Evolutionary conservation across 2,797 vertebrate genomes (phyloP).

Genomic region (Peromyscus melanophrys): DNA sequence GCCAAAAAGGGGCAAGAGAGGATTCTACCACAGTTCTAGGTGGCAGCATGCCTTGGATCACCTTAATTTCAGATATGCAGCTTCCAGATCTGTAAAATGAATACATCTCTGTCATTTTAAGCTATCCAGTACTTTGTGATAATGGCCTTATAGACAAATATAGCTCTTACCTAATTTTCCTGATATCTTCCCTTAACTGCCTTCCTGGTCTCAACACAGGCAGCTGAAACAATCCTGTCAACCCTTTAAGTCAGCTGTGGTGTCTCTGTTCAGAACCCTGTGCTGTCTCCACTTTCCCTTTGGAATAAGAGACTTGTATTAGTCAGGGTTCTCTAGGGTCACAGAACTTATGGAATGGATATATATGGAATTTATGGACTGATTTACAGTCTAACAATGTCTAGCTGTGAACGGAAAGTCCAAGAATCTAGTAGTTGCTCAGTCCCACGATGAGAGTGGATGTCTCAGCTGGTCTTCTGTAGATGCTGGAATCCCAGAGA

Average conservation of each 20-base stretch:
- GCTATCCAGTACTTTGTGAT: neutral
- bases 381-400: neutral
- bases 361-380: no score
- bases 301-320: neutral
- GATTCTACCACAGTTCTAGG: neutral
- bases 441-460: neutral
- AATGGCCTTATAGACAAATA: neutral
- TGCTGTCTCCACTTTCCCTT: slow-evolving; percentile 27
- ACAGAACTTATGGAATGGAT: neutral
- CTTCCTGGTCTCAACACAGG: slow-evolving; percentile 5
- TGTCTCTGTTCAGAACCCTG: neutral
- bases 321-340: neutral
- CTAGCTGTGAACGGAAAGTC: neutral
- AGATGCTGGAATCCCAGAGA: neutral
- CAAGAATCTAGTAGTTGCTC: neutral
- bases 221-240: neutral
- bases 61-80: slow-evolving; percentile 9
- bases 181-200: neutral
- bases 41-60: neutral
- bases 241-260: slow-evolving; percentile 3
- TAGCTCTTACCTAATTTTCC: neutral
- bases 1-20: neutral
- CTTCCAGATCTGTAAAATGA: neutral
- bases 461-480: neutral
- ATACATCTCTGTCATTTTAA: neutral